Base-by-base conservation (phyloP, 1,140 invertebrate species). In the Ceratina calcarata region DNA sequence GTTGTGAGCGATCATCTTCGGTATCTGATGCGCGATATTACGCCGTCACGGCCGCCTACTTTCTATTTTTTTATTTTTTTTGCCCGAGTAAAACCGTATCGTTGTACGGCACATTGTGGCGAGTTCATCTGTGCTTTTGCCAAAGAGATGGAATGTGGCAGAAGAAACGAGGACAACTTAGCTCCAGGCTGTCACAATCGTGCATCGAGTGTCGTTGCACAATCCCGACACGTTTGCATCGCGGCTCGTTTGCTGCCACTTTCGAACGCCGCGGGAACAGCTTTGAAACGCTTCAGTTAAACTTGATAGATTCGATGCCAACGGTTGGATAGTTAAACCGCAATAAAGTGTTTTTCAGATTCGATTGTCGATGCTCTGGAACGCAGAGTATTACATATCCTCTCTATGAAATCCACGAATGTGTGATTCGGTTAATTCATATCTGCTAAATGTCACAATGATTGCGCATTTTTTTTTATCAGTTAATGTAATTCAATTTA, bases 101-200 rank as follows among this genome's bases (percentile, higher is more conserved):
- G 51, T 67, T 66, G 37, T 22, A 8, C 20, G 18, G 24, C 27
- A 32, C 20, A 49, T 76, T 76, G 53, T 68, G 62, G 10, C 8
- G 45, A 20, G 10, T 16, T 64, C 16, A 2, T 20, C 15, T 7
- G 55, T 13, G 49, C 55, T 51, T 70, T 70, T 70, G 55, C n/a
- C 67, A 20, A 53, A 70, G n/a, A 45, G n/a, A 2, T 22, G 66
- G 55, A 51, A 76, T 18, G 45, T n/a, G 37, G 37, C 16, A 13
- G 55, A 49, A 69, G 37, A 62, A 62, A 53, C 18, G 57, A 20
- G 75, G 75, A 62, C 57, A 22, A n/a, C 32, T 78, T 78, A 61
- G 15, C 53, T 32, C 32, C 24, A 27, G 45, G 37, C 24, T 49
- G n/a, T 16, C 55, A 49, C n/a, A 22, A 61, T 69, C 49, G 49